phyloP scores from a whole-genome alignment of 2,888 invertebrate species.

The Polymixis lichenea region DNA sequence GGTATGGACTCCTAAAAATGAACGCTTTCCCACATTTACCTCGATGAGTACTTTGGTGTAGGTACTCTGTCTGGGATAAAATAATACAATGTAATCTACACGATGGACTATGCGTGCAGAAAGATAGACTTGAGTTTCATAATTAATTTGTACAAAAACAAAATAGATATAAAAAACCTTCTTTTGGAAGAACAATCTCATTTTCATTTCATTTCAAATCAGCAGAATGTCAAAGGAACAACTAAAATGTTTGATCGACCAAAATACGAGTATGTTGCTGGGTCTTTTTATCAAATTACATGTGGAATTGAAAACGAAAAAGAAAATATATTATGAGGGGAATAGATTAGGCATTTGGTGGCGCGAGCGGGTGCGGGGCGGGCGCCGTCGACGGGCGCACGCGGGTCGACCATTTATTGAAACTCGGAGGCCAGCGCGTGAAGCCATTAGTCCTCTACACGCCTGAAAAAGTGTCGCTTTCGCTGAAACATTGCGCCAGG shows the following conservation, averaged over 20 bases:
- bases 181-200: conserved; percentile 26
- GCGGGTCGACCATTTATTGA: conserved; percentile 84
- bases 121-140: background rate
- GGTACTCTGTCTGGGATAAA: background rate
- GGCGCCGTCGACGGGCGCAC: conserved; percentile 64
- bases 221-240: conserved; percentile 50
- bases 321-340: conserved; percentile 67
- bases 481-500: conserved; percentile 86
- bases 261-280: conserved; percentile 38
- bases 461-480: conserved; percentile 88
- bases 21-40: background rate
- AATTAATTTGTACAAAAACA: conserved; percentile 13
- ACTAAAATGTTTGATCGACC: conserved; percentile 45
- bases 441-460: conserved; percentile 85
- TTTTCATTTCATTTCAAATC: conserved; percentile 51
- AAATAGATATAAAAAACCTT: conserved; percentile 15
- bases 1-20: background rate
- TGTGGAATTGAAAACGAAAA: conserved; percentile 64
- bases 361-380: conserved; percentile 56
- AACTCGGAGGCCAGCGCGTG: conserved; percentile 86
- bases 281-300: conserved; percentile 58
- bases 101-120: background rate
- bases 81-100: background rate
- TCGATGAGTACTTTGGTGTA: background rate
- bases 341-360: conserved; percentile 81